Base-by-base conservation (phyloP, 2,888 invertebrate species). In the Patella depressa region DNA sequence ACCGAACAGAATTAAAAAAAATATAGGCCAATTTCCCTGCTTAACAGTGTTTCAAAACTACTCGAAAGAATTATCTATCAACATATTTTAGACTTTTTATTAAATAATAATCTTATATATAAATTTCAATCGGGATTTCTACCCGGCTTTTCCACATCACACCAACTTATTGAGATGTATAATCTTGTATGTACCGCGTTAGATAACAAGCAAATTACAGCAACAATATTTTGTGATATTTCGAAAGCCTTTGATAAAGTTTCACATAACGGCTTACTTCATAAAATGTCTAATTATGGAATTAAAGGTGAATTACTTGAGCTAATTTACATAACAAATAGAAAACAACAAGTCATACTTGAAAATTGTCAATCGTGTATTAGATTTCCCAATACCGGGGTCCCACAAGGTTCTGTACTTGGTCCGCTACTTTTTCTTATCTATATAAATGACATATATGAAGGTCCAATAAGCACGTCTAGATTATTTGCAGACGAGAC, bases 21-120 rank as follows among this genome's bases (percentile, higher is more conserved):
- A 75, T 83, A 84, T 71, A 73, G 81, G 71, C 84, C 83, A 19
- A 75, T 84, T 14, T 83, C 79, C 1, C 71, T 84, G 12, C 84
- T 81, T 2, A 55, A 79, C 19, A 71, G 71, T 54, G 19, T 57
- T 14, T 81, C 80, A 34, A 84, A 84, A 72, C 53, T 82, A 12
- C 24, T 84, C 24, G 82, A 85, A 72, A 80, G 83, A 71, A 80
- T 82, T 15, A 45, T 84, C 12, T 29, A 71, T 59, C 81, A 81
- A 76, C 65, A 78, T 54, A 53, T 83, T 45, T 80, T 82, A 81
- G 59, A 57, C 4, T 75, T 73, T 70, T 24, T 78, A 3, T 79
- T 80, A 11, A n/a, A 74, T 2, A 55, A 80, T 74, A 74, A 82
- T 59, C 78, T 84, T n/a, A 75, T 84, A 7, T 69, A 78, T n/a